These are phyloP conservation scores for Carollia perspicillata DNA, from an alignment of 2,113 vertebrate genomes.

Conservation along the genomic window DNA sequence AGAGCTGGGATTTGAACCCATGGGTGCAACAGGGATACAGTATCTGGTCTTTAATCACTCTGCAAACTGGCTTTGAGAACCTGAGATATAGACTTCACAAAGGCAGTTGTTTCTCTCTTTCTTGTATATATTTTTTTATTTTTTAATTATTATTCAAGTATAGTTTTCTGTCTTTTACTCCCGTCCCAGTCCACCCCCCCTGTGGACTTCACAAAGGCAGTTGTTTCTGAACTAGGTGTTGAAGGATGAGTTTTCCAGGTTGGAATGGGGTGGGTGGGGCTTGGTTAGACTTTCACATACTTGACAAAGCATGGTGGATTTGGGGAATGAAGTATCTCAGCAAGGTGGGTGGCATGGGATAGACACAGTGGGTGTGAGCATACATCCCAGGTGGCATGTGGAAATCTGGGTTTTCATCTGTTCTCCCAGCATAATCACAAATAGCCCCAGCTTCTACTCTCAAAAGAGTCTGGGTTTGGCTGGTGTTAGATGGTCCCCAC, in stretches of 20 bases:
- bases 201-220: neutral
- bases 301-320: neutral
- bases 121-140: too few relatives aligned
- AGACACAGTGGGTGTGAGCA: accelerated
- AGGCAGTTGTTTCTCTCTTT: neutral
- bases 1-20: neutral
- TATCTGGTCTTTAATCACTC: neutral
- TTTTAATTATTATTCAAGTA: too few relatives aligned
- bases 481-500: neutral
- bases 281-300: neutral
- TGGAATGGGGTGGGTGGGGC: neutral
- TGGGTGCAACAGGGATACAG: accelerated
- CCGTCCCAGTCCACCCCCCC: too few relatives aligned
- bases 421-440: neutral
- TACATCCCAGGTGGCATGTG: neutral
- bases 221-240: neutral
- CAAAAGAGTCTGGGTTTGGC: neutral
- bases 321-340: neutral
- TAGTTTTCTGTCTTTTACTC: too few relatives aligned
- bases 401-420: neutral
- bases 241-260: neutral
- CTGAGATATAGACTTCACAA: neutral
- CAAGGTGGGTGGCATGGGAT: neutral
- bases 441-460: neutral
- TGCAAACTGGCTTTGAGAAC: neutral